Evolutionary conservation across 2,113 vertebrate species (phyloP), one percentile per base, ranked within the genome.

Genomic region (Salvelinus alpinus): DNA sequence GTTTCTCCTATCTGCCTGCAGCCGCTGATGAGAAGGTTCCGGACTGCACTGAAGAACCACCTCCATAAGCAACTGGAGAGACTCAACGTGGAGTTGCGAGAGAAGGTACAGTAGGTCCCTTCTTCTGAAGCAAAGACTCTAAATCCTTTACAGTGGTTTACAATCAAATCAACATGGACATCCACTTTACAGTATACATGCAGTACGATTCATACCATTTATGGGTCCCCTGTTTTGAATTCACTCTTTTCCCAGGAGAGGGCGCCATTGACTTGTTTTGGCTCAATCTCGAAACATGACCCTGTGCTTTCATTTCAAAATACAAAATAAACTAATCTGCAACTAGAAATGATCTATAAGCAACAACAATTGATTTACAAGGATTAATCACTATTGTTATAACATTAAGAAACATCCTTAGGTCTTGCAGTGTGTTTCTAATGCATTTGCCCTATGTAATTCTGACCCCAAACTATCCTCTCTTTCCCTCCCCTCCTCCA

Each of bases 11-110:
- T 38, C 38, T 60, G 29, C 69, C 71, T 70, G 7, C 90, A 99
- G 97, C 95, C 95, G 0, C 89, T 97, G 85, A 95, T 96, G 92
- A 88, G 81, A 70, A 94, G 95, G 75, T 95, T 97, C 84, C 97
- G 97, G 89, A 81, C 88, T 20, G 94, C 95, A 69, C 82, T 98
- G 74, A 95, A 88, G 87, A 84, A 13, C 47, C 91, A 94, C 54
- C 93, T 98, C 0, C 85, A 18, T 2, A 94, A 93, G 5, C 92
- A 96, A 80, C 91, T 96, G 3, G 92, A 95, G 65, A 94, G 90
- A 81, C 57, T 94, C 81, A 87, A 84, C 3, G 68, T 94, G 2
- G 93, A 92, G 0, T 75, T 97, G 0, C 88, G 4, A 0, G 94
- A 96, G 9, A 92, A 97, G 95, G 97, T 99, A 0, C 8, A 38